Conservation (phyloP, 2,797 vertebrate genomes). For the Pseudochirops cupreus region DNA sequence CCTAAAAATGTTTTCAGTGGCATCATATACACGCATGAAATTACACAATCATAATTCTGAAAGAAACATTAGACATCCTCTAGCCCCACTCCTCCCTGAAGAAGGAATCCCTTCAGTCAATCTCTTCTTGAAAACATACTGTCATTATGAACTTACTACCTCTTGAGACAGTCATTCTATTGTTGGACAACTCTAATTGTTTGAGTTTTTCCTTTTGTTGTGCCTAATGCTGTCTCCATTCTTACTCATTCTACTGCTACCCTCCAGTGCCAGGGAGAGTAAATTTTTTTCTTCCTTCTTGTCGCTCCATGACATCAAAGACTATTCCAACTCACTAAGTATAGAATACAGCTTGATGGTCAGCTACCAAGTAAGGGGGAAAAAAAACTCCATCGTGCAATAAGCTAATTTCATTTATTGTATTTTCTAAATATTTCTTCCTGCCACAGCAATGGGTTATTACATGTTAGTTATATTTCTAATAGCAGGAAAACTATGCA, state of each 20-base stretch:
- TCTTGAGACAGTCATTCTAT: not conserved
- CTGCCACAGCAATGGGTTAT: not conserved
- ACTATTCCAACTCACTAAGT: not conserved
- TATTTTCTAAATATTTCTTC: slow-evolving; percentile 1
- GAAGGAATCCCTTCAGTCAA: not conserved
- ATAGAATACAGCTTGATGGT: not conserved
- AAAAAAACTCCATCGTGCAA: not conserved
- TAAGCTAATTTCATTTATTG: not conserved
- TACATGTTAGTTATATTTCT: not conserved
- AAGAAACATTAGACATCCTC: not conserved
- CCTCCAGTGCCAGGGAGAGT: not conserved
- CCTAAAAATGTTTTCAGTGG: not conserved
- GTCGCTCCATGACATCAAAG: not conserved
- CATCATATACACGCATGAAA: not conserved
- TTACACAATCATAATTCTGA: not conserved
- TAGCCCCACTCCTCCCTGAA: not conserved
- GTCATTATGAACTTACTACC: not conserved
- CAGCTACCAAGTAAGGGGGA: not conserved
- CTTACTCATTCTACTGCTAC: not conserved
- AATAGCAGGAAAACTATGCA: slow-evolving; percentile 8
- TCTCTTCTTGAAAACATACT: not conserved
- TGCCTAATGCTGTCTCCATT: not conserved
- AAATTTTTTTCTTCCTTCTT: not conserved
- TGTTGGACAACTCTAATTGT: not conserved
- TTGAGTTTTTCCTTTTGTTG: not conserved